Base-by-base conservation (phyloP, 2,113 vertebrate species). In the Tamias sibiricus region DNA sequence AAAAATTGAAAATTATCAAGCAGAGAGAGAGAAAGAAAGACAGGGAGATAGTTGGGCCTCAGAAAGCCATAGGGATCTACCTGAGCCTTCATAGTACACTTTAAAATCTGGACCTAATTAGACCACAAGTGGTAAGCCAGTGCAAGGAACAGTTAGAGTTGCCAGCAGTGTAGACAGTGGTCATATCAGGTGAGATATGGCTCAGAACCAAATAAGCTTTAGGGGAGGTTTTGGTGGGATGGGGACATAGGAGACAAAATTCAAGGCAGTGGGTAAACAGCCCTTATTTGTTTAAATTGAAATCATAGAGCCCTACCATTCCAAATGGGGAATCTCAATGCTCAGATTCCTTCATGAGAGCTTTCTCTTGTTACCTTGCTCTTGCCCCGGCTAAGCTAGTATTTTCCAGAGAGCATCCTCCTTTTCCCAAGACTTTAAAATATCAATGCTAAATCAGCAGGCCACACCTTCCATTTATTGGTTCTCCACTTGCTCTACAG, bases 21-120 rank as follows among this genome's bases (percentile, higher is more conserved):
- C 4, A 44, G 8, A 9, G 0, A 35, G 2, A 57, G 20, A 52
- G 0, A n/a, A 4, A 19, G 4, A 9, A 2, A n/a, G 8, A 40
- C 9, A 75, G 17, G 64, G 3, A 54, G 20, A 24, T 2, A 28
- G 9, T 81, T 71, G 4, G 74, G 32, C 81, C 44, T 91, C 8
- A n/a, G 52, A 49, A 76, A 87, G 28, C 42, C 68, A 74, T 32
- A 74, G 52, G 74, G 72, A 30, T 77, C 69, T 81, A 1, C 54
- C 17, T 85, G 16, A 83, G 11, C 44, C 35, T 42, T 52, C 52
- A 37, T 49, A 77, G 49, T 44, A n/a, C 1, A 81, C n/a, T 44
- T 82, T 64, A 42, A 4, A n/a, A 12, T 75, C 49, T 44, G 77
- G 16, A 28, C 28, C 3, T 59, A 4, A 13, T 90, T 35, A 74